Evolutionary conservation across 2,888 invertebrate species (phyloP), one percentile per base, ranked within the genome.

Genomic region (Atrina japonica): DNA sequence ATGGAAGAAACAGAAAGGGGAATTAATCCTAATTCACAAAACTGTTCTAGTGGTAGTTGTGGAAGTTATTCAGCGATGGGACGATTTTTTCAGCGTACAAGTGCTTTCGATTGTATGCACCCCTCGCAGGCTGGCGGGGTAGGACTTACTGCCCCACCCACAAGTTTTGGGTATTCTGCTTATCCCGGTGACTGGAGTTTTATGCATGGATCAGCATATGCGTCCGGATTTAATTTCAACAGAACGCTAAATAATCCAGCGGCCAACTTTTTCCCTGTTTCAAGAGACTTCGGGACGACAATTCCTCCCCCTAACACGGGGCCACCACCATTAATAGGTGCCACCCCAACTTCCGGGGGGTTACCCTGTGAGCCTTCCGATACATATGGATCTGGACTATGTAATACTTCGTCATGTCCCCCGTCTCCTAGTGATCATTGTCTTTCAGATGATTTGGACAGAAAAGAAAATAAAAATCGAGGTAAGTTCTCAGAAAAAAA

Each of bases 81-180:
- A 56, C 80, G 83, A 18, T 83, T 81, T 60, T 78, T 83, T 47
- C 81, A 83, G 60, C 63, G 82, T 61, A 78, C 81, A 6, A 80
- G 78, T 66, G 81, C 83, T 9, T 82, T 83, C 75, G 83, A 83
- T 68, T 83, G 83, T 66, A 82, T 83, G 83, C 83, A 83, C 66
- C 78, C 78, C 30, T 53, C 76, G 16, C 61, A 61, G 52, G 53
- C 77, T 14, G 75, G 76, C 21, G 80, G 78, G 11, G 74, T 80
- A 25, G 79, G 81, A 23, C 70, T 81, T 66, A 76, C 78, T 40
- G 69, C 77, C 21, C 63, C 77, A 50, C 80, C 80, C 14, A 75
- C 66, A 21, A 61, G 71, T n/a, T 72, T 72, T 61, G 74, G 74
- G 52, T 71, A 71, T 47, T 65, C 74, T 14, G 58, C 67, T 3